These are phyloP conservation scores for Agrotis ipsilon DNA, from an alignment of 2,888 invertebrate genomes.

Conservation along the genomic window DNA sequence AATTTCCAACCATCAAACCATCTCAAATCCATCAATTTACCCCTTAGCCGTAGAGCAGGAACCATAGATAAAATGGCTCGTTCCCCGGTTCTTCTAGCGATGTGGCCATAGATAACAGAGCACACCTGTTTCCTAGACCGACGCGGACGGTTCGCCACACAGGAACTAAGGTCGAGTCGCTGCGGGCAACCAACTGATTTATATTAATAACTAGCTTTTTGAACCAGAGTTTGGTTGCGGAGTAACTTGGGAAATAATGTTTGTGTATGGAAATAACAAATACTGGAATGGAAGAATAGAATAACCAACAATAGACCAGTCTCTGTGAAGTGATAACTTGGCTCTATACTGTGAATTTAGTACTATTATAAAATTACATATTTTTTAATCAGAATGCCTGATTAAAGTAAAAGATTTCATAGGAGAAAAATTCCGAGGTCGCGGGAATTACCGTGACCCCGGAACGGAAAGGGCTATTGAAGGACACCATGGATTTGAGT, in stretches of 20 bases:
- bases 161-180: conserved; percentile 66
- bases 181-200: conserved; percentile 57
- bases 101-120: conserved; percentile 61
- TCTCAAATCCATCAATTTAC: conserved; percentile 54
- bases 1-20: conserved; percentile 20
- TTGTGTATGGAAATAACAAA: not conserved
- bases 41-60: conserved; percentile 51
- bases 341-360: no score
- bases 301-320: no score
- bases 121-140: conserved; percentile 67
- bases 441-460: no score
- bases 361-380: no score
- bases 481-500: no score
- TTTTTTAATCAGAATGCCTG: no score
- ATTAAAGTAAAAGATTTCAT: not conserved
- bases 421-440: no score
- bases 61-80: conserved; percentile 58
- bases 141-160: conserved; percentile 56
- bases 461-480: no score
- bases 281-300: not conserved
- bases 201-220: conserved; percentile 59
- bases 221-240: conserved; percentile 18
- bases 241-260: conserved; percentile 6
- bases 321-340: no score
- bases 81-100: conserved; percentile 56